phyloP scores from a whole-genome alignment of 1,140 invertebrate genomes.

The Pissodes strobi region DNA sequence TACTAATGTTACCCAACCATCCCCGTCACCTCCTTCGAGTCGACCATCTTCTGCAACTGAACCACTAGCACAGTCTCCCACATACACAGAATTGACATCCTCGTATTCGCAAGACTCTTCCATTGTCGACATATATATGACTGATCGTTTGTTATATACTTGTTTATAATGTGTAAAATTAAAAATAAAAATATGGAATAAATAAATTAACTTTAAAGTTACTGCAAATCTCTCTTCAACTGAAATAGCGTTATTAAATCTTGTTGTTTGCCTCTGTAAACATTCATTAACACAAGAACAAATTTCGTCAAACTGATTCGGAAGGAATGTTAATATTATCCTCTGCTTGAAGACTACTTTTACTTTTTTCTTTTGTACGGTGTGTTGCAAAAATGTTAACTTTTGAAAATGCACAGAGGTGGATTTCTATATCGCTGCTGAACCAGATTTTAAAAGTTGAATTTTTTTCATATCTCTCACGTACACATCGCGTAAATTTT shows the following conservation, averaged over 20 bases:
- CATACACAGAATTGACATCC: slow-evolving; percentile 2
- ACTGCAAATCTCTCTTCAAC: not conserved
- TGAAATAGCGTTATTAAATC: no score
- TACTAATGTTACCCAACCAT: not conserved
- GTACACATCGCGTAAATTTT: not conserved
- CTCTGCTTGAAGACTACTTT: not conserved
- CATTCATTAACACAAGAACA: no score
- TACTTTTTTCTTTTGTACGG: not conserved
- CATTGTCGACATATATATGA: slow-evolving; percentile 3
- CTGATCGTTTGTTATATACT: not conserved
- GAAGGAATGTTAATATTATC: not conserved
- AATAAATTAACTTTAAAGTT: not conserved
- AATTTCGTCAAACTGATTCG: not conserved
- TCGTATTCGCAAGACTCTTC: slow-evolving; percentile 6
- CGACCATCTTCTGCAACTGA: not conserved
- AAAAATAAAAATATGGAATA: no score
- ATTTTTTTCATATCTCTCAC: not conserved
- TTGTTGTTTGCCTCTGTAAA: no score
- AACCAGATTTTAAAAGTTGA: not conserved
- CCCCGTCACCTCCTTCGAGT: not conserved
- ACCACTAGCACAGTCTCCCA: not conserved
- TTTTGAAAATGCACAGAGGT: not conserved
- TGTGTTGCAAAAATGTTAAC: not conserved
- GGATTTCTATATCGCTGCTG: not conserved
- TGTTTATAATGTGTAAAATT: no score